These are phyloP conservation scores for Channallabes apus DNA, from an alignment of 2,797 vertebrate genomes.

Conservation along the genomic window DNA sequence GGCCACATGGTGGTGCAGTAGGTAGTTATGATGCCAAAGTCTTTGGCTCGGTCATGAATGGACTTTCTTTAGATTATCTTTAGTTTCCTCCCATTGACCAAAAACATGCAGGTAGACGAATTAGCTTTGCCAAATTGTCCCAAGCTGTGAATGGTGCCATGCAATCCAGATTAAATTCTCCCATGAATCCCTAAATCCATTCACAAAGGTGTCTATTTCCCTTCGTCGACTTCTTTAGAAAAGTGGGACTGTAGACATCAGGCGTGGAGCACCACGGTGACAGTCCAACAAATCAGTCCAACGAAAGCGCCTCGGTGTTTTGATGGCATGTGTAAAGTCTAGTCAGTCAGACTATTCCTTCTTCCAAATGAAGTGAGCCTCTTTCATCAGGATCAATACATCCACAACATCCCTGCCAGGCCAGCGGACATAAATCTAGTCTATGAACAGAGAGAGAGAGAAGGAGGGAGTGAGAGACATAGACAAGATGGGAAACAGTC, in stretches of 20 bases:
- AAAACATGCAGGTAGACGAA: neutral
- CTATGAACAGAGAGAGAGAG: constrained; percentile 27
- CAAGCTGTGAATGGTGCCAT: neutral
- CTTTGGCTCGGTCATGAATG: neutral
- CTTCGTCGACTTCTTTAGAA: neutral
- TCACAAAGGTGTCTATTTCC: neutral
- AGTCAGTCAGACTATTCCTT: constrained; percentile 44
- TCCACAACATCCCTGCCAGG: constrained; percentile 50
- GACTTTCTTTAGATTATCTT: neutral
- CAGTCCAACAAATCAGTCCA: constrained; percentile 34
- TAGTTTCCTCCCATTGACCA: neutral
- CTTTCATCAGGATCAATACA: constrained; percentile 61
- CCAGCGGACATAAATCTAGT: constrained; percentile 52
- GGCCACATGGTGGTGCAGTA: neutral
- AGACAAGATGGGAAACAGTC: neutral
- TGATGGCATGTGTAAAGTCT: constrained; percentile 54
- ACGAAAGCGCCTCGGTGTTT: constrained; percentile 21
- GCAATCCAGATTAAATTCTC: neutral
- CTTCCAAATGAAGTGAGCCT: constrained; percentile 59
- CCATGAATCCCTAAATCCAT: neutral
- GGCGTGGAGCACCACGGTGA: neutral
- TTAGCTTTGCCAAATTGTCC: neutral
- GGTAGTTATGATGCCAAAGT: neutral
- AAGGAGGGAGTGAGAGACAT: neutral
- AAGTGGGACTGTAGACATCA: neutral